These are phyloP conservation scores for Empidonax alnorum DNA, from an alignment of 2,113 vertebrate genomes.

Conservation along the genomic window DNA sequence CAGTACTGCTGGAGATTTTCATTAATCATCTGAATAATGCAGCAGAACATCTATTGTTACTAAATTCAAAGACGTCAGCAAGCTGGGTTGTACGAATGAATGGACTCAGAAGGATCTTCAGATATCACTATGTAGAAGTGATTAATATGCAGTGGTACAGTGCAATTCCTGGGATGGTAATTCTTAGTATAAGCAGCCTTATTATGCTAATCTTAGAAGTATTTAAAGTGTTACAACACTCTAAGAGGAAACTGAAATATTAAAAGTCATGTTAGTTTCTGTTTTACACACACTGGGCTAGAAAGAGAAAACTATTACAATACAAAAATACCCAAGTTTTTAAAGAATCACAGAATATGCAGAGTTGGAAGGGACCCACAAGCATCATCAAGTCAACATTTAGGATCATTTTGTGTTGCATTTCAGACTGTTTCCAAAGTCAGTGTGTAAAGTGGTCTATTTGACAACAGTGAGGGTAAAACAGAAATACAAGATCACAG, in stretches of 20 bases:
- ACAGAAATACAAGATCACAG: neutral
- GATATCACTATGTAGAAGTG: neutral
- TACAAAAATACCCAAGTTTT: neutral
- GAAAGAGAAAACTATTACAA: neutral
- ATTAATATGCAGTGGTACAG: neutral
- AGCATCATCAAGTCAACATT: neutral
- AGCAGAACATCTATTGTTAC: slow-evolving; percentile 9
- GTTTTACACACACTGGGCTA: neutral
- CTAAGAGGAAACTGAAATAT: neutral
- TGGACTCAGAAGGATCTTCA: neutral
- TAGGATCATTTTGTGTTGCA: neutral
- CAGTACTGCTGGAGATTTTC: neutral
- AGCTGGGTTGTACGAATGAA: neutral
- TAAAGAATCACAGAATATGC: neutral
- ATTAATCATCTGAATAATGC: slow-evolving; percentile 55
- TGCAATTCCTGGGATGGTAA: neutral
- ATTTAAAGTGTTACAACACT: neutral
- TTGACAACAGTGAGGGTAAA: neutral
- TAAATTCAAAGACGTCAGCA: neutral
- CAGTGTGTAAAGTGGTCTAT: neutral
- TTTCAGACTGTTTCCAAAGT: neutral
- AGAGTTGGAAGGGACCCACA: neutral
- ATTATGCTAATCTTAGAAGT: neutral
- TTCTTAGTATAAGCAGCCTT: neutral
- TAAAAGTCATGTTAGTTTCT: neutral